Conservation (phyloP, 1,140 invertebrate genomes). For the Spodoptera litura region DNA sequence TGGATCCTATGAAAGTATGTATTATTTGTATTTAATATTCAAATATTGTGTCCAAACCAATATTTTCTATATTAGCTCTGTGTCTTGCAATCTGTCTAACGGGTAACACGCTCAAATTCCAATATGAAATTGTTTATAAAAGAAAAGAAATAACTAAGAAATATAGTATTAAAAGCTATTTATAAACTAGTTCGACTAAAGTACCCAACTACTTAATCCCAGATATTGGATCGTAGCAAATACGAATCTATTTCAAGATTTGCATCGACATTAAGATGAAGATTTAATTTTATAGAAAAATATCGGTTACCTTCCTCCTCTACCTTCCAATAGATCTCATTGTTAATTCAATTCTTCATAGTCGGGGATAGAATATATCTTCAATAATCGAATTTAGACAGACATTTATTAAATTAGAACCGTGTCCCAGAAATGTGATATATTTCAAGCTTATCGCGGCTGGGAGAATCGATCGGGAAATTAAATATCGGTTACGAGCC, state of each 20-base stretch:
- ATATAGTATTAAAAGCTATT: no score
- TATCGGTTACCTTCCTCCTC: neutral
- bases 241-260: neutral
- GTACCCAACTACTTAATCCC: no score
- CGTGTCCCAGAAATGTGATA: constrained; percentile 10
- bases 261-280: neutral
- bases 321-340: constrained; percentile 7
- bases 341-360: constrained; percentile 13
- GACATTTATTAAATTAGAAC: constrained; percentile 35
- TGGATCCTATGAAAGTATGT: no score
- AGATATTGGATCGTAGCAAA: neutral
- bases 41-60: no score
- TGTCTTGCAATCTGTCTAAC: no score
- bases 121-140: no score
- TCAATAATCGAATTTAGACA: constrained; percentile 17
- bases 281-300: constrained; percentile 15
- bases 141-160: no score
- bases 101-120: no score
- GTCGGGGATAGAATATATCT: constrained; percentile 27
- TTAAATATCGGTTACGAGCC: constrained; percentile 11
- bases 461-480: constrained; percentile 10
- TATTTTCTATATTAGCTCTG: no score
- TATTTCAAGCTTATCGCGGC: constrained; percentile 8
- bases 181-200: no score
- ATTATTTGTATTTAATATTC: no score